Conservation (phyloP, 2,888 invertebrate species). For the Drosophila mercatorum region DNA sequence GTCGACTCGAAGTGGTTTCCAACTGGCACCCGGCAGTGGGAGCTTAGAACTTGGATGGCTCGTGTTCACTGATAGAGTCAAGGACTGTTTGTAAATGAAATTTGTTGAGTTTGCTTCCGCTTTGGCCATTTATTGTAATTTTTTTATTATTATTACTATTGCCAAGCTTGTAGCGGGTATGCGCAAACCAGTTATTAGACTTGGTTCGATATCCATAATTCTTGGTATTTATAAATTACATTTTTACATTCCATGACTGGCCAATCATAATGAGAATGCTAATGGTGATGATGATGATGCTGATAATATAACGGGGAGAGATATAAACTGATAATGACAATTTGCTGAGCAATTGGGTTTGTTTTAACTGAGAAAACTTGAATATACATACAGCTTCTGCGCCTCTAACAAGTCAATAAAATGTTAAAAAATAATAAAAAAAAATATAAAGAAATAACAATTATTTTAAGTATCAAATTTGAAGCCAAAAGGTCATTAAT, state of each 20-base stretch:
- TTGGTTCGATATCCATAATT: conserved; percentile 50
- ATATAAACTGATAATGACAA: neutral
- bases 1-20: conserved; percentile 26
- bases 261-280: conserved; percentile 26
- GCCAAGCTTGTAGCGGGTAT: conserved; percentile 14
- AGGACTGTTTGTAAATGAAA: conserved; percentile 79
- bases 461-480: too few relatives aligned
- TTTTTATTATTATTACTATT: conserved; percentile 22
- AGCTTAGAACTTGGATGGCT: neutral
- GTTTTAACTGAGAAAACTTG: neutral
- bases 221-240: conserved; percentile 68
- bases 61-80: conserved; percentile 42
- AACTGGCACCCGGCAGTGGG: conserved; percentile 9
- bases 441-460: too few relatives aligned
- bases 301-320: conserved; percentile 23
- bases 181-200: conserved; percentile 63
- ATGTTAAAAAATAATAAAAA: too few relatives aligned
- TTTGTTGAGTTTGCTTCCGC: conserved; percentile 73
- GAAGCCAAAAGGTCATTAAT: too few relatives aligned
- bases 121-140: conserved; percentile 63
- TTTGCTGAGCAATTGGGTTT: neutral
- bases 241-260: conserved; percentile 46
- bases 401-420: too few relatives aligned
- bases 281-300: conserved; percentile 35
- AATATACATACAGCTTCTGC: neutral